Evolutionary conservation across 2,113 vertebrate species (phyloP).

Genomic region (Rhinolophus sinicus): DNA sequence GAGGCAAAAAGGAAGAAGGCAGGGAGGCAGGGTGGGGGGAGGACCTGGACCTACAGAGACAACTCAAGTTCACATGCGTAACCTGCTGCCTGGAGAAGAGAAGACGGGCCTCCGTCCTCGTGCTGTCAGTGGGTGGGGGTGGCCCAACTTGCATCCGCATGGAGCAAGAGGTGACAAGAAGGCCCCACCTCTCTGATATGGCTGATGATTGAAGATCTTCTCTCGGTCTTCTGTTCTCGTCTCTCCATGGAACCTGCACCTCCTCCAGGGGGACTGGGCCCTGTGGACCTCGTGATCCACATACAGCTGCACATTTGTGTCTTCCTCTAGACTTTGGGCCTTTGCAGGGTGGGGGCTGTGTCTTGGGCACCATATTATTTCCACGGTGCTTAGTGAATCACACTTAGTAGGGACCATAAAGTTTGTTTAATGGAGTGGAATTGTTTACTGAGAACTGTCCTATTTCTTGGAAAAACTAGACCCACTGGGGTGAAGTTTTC

Average conservation of each 20-base stretch:
- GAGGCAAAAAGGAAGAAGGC: neutral
- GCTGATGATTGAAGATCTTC: fast-evolving
- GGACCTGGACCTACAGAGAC: neutral
- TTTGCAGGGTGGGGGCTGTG: neutral
- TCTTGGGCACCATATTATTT: neutral
- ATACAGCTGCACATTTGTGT: fast-evolving
- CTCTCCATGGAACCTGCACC: neutral
- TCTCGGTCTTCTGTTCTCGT: neutral
- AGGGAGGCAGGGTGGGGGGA: neutral
- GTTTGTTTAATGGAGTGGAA: neutral
- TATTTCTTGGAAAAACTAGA: neutral
- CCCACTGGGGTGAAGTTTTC: neutral
- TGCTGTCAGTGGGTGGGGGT: neutral
- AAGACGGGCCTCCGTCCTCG: fast-evolving
- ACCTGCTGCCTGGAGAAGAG: neutral
- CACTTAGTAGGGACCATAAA: neutral
- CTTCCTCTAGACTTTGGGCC: neutral
- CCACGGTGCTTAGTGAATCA: neutral
- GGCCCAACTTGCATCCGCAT: neutral
- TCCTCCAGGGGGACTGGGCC: neutral
- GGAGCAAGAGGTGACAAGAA: too few relatives aligned
- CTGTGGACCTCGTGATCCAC: neutral
- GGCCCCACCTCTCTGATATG: neutral
- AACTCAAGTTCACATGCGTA: neutral
- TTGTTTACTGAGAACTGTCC: neutral